These are phyloP conservation scores for Phengaris arion DNA, from an alignment of 2,888 invertebrate genomes.

Conservation along the genomic window DNA sequence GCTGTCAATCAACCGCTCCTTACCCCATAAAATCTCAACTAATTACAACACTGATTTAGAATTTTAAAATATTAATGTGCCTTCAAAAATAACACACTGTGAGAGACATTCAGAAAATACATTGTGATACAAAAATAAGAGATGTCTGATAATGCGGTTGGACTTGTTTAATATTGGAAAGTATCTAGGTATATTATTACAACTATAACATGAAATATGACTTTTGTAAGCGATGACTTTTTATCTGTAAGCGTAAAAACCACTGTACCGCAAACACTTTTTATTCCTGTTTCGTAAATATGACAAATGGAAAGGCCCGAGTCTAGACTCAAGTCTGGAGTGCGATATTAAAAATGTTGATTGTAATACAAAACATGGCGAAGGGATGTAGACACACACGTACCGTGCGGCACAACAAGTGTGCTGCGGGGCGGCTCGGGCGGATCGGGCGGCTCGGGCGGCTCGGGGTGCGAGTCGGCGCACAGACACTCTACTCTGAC, in stretches of 20 bases:
- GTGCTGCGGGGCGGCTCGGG: slow-evolving; percentile 34
- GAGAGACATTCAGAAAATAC: background rate
- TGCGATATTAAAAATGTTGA: slow-evolving; percentile 27
- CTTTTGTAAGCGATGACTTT: background rate
- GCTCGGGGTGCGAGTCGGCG: slow-evolving; percentile 34
- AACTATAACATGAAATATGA: background rate
- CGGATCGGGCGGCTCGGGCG: slow-evolving; percentile 30
- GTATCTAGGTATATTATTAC: background rate
- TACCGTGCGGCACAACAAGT: slow-evolving; percentile 40
- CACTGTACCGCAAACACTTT: slow-evolving; percentile 10
- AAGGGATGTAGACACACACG: slow-evolving; percentile 23
- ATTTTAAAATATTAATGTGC: background rate
- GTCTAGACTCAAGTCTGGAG: slow-evolving; percentile 24
- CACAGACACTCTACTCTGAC: background rate
- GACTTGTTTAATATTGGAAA: too few relatives aligned
- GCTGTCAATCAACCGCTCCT: slow-evolving; percentile 26
- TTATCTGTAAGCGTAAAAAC: slow-evolving; percentile 2
- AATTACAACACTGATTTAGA: background rate
- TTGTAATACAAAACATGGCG: slow-evolving; percentile 25
- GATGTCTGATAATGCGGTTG: background rate
- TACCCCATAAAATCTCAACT: background rate
- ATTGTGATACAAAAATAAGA: background rate
- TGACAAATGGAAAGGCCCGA: slow-evolving; percentile 4
- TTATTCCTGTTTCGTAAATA: background rate
- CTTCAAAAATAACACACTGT: background rate